phyloP scores from a whole-genome alignment of 2,797 vertebrate genomes.

The Ctenopoma multispine region DNA sequence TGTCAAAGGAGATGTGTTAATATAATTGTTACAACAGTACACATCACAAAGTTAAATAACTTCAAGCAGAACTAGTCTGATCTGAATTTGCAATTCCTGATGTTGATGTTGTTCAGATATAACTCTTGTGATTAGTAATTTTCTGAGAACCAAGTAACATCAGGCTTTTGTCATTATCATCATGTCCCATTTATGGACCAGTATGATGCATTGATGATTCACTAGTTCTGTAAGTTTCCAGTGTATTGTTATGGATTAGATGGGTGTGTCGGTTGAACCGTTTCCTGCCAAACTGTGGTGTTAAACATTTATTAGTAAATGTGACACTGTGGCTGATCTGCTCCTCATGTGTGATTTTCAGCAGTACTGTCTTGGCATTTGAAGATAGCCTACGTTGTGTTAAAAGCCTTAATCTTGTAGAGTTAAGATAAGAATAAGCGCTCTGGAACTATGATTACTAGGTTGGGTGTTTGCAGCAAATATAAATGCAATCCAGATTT shows the following conservation, averaged over 20 bases:
- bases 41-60: neutral
- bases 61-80: neutral
- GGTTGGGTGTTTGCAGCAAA: neutral
- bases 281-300: slow-evolving; percentile 2
- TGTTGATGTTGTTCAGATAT: too few species aligned
- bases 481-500: neutral
- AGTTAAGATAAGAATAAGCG: neutral
- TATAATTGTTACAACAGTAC: neutral
- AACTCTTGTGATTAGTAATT: neutral
- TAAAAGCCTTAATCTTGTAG: neutral
- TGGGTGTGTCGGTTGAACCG: neutral
- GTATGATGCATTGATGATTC: slow-evolving; percentile 21
- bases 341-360: neutral
- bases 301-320: neutral
- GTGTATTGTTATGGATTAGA: neutral
- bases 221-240: slow-evolving; percentile 18
- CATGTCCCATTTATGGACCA: neutral
- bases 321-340: neutral
- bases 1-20: neutral
- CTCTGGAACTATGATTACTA: neutral
- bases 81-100: neutral
- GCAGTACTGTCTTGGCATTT: too few species aligned
- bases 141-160: neutral
- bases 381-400: too few species aligned
- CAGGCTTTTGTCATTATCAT: neutral